These are phyloP conservation scores for Lutraria rhynchaena DNA, from an alignment of 1,140 invertebrate species.

Conservation along the genomic window DNA sequence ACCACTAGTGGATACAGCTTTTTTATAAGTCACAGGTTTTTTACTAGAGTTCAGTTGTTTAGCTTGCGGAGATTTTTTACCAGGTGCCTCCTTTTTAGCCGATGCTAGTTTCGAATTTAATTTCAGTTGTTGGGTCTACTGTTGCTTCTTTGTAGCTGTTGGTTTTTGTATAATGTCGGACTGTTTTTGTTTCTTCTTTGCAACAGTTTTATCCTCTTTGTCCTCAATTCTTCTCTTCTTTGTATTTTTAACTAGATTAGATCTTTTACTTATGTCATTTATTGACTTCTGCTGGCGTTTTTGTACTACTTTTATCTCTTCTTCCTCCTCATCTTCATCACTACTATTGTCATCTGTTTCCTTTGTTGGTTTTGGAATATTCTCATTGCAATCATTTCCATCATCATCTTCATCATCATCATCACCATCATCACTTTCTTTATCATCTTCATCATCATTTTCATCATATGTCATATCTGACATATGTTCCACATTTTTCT, in stretches of 20 bases:
- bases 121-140: too few relatives aligned
- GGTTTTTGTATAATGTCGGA: too few relatives aligned
- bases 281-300: neutral
- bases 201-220: neutral
- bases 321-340: neutral
- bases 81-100: too few relatives aligned
- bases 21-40: too few relatives aligned
- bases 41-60: too few relatives aligned
- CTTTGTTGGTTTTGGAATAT: neutral
- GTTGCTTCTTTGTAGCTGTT: too few relatives aligned
- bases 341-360: neutral
- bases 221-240: neutral
- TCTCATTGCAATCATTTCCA: slow-evolving; percentile 6
- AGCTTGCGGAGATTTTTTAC: too few relatives aligned
- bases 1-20: too few relatives aligned
- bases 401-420: neutral
- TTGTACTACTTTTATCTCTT: neutral
- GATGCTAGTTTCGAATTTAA: too few relatives aligned
- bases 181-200: neutral
- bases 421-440: neutral
- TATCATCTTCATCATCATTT: neutral
- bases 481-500: neutral
- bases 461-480: neutral
- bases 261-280: neutral
- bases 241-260: neutral